These are phyloP conservation scores for Coecobrya sp. DNA, from an alignment of 2,888 invertebrate species.

Conservation along the genomic window DNA sequence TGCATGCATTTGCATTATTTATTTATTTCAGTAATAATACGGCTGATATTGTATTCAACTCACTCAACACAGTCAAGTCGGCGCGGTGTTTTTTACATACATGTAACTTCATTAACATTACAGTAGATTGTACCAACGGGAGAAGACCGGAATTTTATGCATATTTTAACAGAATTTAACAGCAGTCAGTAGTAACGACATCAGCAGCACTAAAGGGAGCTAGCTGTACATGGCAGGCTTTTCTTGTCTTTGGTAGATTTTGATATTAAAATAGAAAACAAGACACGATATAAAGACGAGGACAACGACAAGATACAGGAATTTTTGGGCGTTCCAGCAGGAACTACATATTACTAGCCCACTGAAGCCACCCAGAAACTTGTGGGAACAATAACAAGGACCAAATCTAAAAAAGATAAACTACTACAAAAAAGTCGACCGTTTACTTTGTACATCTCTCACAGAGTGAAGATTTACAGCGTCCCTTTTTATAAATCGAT, in stretches of 20 bases:
- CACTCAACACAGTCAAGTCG: not conserved
- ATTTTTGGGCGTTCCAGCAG: not conserved
- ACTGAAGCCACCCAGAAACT: not conserved
- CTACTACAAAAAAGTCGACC: not conserved
- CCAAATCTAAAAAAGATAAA: not conserved
- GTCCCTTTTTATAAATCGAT: not conserved
- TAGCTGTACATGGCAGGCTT: not conserved
- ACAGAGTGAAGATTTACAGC: slow-evolving; percentile 37
- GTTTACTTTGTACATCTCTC: not conserved
- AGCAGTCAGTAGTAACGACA: not conserved
- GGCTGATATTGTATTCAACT: not conserved
- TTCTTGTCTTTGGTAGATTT: not conserved
- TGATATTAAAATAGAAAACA: not conserved
- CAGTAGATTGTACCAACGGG: not conserved
- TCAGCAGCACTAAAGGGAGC: not conserved
- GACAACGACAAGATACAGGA: not conserved
- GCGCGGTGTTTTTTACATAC: not conserved
- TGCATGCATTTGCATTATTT: slow-evolving; percentile 28
- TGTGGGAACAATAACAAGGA: not conserved
- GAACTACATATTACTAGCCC: not conserved
- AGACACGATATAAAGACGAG: no score
- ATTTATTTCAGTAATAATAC: not conserved
- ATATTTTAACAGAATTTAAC: not conserved
- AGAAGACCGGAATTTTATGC: not conserved
- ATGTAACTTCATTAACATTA: slow-evolving; percentile 7